Conservation (phyloP, 2,797 vertebrate species). For the Leptodactylus fallax region DNA sequence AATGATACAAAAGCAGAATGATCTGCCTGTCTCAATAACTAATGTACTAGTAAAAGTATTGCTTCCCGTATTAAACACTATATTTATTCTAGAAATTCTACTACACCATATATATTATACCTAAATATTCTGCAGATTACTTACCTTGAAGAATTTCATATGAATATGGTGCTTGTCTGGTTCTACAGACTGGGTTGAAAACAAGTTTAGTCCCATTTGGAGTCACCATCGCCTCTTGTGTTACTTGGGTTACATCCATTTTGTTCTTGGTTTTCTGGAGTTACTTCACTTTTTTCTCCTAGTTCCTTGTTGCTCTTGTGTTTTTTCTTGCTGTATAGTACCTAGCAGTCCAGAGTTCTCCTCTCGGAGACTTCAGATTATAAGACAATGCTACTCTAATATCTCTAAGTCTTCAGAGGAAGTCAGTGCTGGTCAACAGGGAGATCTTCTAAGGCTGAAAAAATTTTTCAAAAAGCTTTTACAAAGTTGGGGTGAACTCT, state of each 20-base stretch:
- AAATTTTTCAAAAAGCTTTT: not conserved
- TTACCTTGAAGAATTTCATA: constrained; percentile 56
- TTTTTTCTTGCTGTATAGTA: not conserved
- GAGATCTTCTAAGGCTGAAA: not conserved
- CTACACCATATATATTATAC: no score
- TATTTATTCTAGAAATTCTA: no score
- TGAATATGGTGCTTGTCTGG: constrained; percentile 43
- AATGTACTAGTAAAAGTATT: no score
- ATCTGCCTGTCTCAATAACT: no score
- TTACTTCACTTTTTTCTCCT: not conserved
- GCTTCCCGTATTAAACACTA: no score
- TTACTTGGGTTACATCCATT: constrained; percentile 29
- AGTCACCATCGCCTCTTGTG: not conserved
- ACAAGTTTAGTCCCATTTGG: constrained; percentile 14
- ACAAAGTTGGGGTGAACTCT: not conserved
- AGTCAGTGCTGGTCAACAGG: not conserved
- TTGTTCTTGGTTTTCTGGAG: not conserved
- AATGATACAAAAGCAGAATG: no score
- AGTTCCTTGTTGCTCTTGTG: not conserved
- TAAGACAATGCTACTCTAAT: not conserved
- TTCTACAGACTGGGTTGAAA: constrained; percentile 45
- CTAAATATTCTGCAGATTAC: no score
- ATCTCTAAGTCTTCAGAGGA: constrained; percentile 12
- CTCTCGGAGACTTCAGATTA: not conserved
- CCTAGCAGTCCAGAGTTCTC: not conserved